These are phyloP conservation scores for Microhierax caerulescens DNA, from an alignment of 2,797 vertebrate genomes.

Conservation along the genomic window DNA sequence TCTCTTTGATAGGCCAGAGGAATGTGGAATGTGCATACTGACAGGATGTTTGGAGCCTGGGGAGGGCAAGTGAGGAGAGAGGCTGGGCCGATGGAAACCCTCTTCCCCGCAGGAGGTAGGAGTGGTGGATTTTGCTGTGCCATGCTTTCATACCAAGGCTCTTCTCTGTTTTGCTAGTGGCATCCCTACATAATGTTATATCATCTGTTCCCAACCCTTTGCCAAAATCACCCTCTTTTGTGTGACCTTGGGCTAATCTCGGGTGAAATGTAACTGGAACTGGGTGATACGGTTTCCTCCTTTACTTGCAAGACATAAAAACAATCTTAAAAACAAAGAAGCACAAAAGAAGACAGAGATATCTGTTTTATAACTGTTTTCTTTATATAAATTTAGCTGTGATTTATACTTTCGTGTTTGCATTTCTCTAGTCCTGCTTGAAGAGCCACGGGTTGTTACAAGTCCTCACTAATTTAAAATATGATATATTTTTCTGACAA, in stretches of 20 bases:
- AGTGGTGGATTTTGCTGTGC: constrained; percentile 44
- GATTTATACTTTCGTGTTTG: neutral
- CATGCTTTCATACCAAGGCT: neutral
- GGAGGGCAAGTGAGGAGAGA: constrained; percentile 35
- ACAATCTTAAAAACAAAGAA: neutral
- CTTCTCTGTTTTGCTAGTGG: neutral
- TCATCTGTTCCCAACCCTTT: neutral
- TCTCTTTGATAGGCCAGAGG: constrained; percentile 57
- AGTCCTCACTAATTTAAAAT: neutral
- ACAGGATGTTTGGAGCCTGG: constrained; percentile 13
- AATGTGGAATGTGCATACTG: constrained; percentile 53
- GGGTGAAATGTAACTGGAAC: neutral
- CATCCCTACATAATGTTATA: neutral
- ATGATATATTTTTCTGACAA: neutral
- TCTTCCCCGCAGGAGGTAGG: constrained; percentile 25
- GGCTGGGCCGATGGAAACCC: constrained; percentile 21
- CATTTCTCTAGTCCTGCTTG: neutral
- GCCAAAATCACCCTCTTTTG: neutral
- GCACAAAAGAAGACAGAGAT: neutral
- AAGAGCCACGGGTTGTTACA: neutral
- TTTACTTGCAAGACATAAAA: neutral
- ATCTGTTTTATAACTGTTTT: neutral
- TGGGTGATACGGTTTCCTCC: neutral
- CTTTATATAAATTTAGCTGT: neutral
- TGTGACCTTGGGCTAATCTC: neutral